These are phyloP conservation scores for Catocala nupta DNA, from an alignment of 2,888 invertebrate species.

Conservation along the genomic window DNA sequence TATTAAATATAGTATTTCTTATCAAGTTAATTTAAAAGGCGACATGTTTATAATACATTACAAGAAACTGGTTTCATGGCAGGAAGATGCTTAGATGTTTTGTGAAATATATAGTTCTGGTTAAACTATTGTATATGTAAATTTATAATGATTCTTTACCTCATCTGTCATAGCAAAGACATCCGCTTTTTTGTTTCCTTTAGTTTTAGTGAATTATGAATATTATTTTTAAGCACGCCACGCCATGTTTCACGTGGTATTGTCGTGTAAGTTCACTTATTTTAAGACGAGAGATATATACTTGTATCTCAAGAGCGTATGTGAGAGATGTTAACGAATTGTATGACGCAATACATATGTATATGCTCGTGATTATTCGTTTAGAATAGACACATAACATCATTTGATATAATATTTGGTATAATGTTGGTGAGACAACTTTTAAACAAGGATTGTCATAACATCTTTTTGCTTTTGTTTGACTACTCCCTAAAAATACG, in stretches of 20 bases:
- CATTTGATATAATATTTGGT: no score
- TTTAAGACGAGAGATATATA: background rate
- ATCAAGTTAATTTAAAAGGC: background rate
- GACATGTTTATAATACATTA: background rate
- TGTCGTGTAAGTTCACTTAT: background rate
- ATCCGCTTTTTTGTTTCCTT: background rate
- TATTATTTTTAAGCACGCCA: no score
- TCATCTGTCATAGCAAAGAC: background rate
- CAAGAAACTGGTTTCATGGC: background rate
- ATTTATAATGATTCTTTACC: background rate
- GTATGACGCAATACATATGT: background rate
- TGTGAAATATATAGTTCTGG: background rate
- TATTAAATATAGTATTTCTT: no score
- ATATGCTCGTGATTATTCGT: no score
- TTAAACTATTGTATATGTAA: background rate
- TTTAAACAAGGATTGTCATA: no score
- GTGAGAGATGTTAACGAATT: background rate
- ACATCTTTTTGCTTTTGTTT: no score
- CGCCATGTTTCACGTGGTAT: background rate
- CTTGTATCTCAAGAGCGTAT: background rate
- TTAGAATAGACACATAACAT: no score
- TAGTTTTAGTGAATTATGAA: background rate
- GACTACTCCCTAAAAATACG: no score
- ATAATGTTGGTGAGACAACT: no score
- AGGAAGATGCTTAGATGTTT: constrained; percentile 2